Evolutionary conservation across 2,113 vertebrate species (phyloP), one percentile per base, ranked within the genome.

Genomic region (Equus quagga): DNA sequence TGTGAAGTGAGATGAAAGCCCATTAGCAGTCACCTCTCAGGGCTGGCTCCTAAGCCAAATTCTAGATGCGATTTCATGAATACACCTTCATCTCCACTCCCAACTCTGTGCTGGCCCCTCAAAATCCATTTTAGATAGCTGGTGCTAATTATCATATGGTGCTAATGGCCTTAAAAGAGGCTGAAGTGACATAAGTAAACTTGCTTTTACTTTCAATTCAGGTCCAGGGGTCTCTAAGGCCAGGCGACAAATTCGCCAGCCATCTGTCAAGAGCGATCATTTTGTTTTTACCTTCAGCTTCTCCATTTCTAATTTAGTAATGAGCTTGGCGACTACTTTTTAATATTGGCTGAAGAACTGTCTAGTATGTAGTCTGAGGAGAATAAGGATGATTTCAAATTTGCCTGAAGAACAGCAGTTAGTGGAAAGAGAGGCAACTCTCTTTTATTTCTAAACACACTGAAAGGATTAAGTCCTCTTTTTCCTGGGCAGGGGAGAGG

Each of bases 311-410:
- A 82, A 70, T 75, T 84, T 70, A 41, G 69, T 83, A 65, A 87
- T 84, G 88, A 97, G 76, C 69, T 87, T 49, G 76, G 33, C 56
- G 95, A 81, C 36, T 31, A 41, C 54, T 70, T 73, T 81, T 79
- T 60, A 60, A 72, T 36, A 46, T 17, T 65, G 44, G 62, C 36
- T n/a, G 64, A 54, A 64, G 92, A 75, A 18, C 44, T 8, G 11
- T 84, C 56, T 44, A 21, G 2, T 17, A 7, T 2, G 6, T 24
- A 31, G n/a, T 41, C 79, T 8, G 26, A 58, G 51, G 64, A 65
- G 60, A 89, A 18, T n/a, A 18, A 19, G 15, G 60, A 28, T 33
- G 46, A 4, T 44, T 88, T 92, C 54, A 60, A 58, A 51, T 49
- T 58, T 46, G 31, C 36, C 73, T 58, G 64, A 46, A 56, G 44